phyloP scores from a whole-genome alignment of 2,113 vertebrate genomes.

The Pica pica region DNA sequence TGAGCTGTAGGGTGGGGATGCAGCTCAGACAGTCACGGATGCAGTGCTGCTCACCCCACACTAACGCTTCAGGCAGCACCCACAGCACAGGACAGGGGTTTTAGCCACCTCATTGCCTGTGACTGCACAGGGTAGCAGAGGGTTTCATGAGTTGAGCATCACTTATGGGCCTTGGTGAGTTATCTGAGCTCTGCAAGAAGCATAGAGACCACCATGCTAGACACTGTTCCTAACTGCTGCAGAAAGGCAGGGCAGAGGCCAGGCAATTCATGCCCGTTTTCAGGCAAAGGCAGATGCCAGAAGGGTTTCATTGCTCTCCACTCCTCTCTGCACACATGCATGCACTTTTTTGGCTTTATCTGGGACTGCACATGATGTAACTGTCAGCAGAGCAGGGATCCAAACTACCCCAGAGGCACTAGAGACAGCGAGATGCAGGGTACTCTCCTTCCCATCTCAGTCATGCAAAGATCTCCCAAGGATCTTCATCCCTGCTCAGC shows the following conservation, averaged over 20 bases:
- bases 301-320: background rate
- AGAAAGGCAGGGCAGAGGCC: background rate
- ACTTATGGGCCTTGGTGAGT: background rate
- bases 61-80: background rate
- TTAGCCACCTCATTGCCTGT: background rate
- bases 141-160: background rate
- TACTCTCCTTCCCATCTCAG: background rate
- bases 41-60: background rate
- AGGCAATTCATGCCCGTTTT: background rate
- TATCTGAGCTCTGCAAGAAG: background rate
- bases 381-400: background rate
- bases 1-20: background rate
- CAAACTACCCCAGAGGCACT: background rate
- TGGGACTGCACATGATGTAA: background rate
- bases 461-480: background rate
- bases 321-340: background rate
- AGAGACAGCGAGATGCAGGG: accelerated
- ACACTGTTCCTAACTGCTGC: background rate
- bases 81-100: background rate
- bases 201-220: accelerated
- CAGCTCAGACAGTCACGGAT: background rate
- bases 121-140: background rate
- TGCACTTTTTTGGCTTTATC: background rate
- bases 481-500: background rate
- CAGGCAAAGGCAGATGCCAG: background rate